phyloP scores from a whole-genome alignment of 2,888 invertebrate genomes.

The Eilema depressum region DNA sequence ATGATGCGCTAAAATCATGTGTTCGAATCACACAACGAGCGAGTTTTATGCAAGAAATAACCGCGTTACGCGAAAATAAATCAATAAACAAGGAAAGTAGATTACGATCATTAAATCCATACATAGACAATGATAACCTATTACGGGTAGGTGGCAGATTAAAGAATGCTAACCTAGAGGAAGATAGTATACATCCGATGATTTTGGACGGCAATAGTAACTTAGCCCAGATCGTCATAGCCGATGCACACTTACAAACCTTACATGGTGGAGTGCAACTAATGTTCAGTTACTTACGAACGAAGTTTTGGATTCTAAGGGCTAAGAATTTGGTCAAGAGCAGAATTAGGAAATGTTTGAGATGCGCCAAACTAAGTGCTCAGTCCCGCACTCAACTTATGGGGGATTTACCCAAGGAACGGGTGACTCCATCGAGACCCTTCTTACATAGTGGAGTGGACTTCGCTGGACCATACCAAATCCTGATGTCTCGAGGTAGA shows the following conservation, averaged over 20 bases:
- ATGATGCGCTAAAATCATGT: too few relatives aligned
- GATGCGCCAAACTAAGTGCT: background rate
- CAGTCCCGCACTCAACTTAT: conserved; percentile 9
- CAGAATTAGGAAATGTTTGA: background rate
- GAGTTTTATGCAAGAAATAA: too few relatives aligned
- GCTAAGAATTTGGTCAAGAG: background rate
- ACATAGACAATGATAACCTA: conserved; percentile 11
- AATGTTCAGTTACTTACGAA: conserved; percentile 8
- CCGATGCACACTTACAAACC: conserved; percentile 12
- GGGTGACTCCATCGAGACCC: conserved; percentile 15
- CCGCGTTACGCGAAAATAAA: too few relatives aligned
- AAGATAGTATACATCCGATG: conserved; percentile 17
- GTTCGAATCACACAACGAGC: too few relatives aligned
- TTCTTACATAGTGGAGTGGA: conserved; percentile 13
- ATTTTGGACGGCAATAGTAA: conserved; percentile 13
- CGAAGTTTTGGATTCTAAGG: conserved; percentile 10
- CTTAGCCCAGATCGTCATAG: background rate
- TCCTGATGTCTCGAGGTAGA: background rate
- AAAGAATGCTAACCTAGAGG: conserved; percentile 13
- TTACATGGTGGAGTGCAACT: conserved; percentile 17
- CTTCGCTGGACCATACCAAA: too few relatives aligned
- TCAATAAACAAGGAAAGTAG: too few relatives aligned
- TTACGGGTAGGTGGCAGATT: conserved; percentile 17
- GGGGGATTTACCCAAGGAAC: conserved; percentile 12
- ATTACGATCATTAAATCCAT: conserved; percentile 3